Evolutionary conservation across 2,888 invertebrate species (phyloP), one percentile per base, ranked within the genome.

Genomic region (Conops quadrifasciatus): DNA sequence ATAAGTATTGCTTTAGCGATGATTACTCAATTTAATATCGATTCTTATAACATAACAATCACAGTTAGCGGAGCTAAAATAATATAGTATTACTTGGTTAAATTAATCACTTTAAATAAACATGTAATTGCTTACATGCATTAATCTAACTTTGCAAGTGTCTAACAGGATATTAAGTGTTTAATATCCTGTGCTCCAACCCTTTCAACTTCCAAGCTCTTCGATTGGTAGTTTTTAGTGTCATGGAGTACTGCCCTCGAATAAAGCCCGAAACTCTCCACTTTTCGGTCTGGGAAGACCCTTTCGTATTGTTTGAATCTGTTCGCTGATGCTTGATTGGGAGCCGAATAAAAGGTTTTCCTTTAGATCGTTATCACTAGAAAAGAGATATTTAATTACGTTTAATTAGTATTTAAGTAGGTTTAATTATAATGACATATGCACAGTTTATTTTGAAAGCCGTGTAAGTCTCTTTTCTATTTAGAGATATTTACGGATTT

Each of bases 31-130:
- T 75, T 78, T 75, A 77, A 76, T 83, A 83, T 83, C 82, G 82
- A 80, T 83, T 85, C 85, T 85, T 85, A 85, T 84, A 82, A 82
- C 84, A 84, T 84, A 85, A 85, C 85, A 85, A 85, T 85, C 85
- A 85, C 85, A 85, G 85, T 85, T 85, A 84, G 85, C 85, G 85
- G 85, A 85, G 85, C 85, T 85, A 85, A 84, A 85, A 85, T 81
- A 84, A 81, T 82, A 78, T 79, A 72, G 74, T 79, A 79, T 77
- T 66, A 28, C 71, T 73, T 71, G 74, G 71, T 73, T 71, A 69
- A 71, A 68, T 36, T 36, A 36, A 7, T 36, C 9, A 36, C 5
- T 36, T 36, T 36, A 36, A 36, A 36, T 36, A 71, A 72, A 75
- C 71, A 72, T 72, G 69, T 67, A 53, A 59, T 49, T 67, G 36